These are phyloP conservation scores for Lasioglossum pauxillum DNA, from an alignment of 2,888 invertebrate species.

Conservation along the genomic window DNA sequence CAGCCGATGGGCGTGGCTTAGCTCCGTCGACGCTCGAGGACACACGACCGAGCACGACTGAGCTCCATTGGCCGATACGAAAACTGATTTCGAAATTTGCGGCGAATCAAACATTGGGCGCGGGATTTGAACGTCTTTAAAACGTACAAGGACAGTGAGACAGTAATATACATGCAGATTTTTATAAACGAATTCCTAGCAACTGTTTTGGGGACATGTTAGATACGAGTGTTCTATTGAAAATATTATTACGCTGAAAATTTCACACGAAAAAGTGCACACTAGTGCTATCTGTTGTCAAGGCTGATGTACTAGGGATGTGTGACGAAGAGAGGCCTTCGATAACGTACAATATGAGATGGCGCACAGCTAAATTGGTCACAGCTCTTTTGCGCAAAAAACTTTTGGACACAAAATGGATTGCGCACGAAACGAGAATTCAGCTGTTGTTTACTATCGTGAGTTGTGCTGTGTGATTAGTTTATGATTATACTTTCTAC, in stretches of 20 bases:
- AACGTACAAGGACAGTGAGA: background rate
- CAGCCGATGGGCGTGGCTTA: constrained; percentile 76
- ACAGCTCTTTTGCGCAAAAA: too few relatives aligned
- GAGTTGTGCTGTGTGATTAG: too few relatives aligned
- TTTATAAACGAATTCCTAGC: too few relatives aligned
- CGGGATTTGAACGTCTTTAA: constrained; percentile 31
- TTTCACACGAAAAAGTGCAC: background rate
- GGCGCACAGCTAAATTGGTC: too few relatives aligned
- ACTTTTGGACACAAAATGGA: too few relatives aligned
- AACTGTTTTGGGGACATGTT: too few relatives aligned
- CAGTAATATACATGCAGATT: background rate
- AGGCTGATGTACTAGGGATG: background rate
- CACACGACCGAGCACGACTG: constrained; percentile 49
- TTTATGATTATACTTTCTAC: too few relatives aligned
- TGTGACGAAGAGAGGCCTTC: too few relatives aligned
- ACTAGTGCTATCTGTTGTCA: background rate
- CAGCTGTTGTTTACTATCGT: too few relatives aligned
- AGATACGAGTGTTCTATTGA: too few relatives aligned
- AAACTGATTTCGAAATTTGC: background rate
- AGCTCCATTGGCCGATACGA: constrained; percentile 32
- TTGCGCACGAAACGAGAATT: too few relatives aligned
- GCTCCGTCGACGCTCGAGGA: constrained; percentile 56
- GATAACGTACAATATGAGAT: too few relatives aligned
- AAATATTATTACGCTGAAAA: background rate
- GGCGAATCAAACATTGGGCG: constrained; percentile 29